Conservation (phyloP, 2,113 vertebrate genomes). For the Numida meleagris region DNA sequence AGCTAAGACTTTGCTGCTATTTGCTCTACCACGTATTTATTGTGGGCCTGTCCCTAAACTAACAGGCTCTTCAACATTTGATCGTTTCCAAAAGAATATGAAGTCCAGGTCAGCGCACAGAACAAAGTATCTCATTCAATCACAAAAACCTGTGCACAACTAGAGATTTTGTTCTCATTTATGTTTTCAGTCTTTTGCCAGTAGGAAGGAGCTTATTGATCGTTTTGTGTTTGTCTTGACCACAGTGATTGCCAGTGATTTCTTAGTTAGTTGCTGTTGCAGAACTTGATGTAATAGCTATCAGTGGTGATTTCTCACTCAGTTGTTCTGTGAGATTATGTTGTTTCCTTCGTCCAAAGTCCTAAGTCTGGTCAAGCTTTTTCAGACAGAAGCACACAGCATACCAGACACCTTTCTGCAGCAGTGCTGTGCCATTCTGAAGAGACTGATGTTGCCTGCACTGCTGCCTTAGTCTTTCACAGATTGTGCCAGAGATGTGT, state of each 20-base stretch:
- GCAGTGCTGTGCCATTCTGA: neutral
- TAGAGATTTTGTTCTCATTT: neutral
- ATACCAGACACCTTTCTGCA: neutral
- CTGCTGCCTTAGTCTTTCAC: neutral
- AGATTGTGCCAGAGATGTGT: neutral
- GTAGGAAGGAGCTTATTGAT: neutral
- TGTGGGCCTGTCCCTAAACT: slow-evolving; percentile 35
- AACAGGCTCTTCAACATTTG: slow-evolving; percentile 22
- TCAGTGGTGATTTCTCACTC: neutral
- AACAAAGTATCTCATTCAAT: neutral
- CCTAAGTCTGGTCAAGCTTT: neutral
- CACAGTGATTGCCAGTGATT: neutral
- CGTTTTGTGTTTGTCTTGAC: neutral
- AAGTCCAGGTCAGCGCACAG: slow-evolving; percentile 41
- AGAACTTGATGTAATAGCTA: neutral
- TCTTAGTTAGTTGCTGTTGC: neutral
- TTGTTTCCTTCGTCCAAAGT: neutral
- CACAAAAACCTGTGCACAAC: neutral
- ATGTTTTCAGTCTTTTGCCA: neutral
- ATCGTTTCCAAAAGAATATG: slow-evolving; percentile 10
- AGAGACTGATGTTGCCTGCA: neutral
- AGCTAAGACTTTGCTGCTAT: neutral
- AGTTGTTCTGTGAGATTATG: neutral
- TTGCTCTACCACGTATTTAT: neutral
- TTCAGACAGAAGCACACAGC: neutral